Evolutionary conservation across 2,113 vertebrate species (phyloP), one percentile per base, ranked within the genome.

Genomic region (Crotalus horridus): DNA sequence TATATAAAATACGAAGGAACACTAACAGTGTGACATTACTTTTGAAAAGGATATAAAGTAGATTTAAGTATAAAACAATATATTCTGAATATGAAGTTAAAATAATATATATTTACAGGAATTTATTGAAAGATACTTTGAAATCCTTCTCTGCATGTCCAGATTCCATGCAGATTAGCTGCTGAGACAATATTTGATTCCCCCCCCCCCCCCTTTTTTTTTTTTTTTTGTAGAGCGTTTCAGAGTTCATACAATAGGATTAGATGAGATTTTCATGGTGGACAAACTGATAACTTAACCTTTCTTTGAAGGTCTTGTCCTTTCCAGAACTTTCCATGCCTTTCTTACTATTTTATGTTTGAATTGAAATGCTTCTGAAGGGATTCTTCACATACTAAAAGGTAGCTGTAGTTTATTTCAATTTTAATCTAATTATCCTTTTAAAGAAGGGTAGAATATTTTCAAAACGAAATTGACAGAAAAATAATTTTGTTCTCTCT

Each of bases 41-140:
- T 54, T 54, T 56, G 23, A 54, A 85, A 43, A 85, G 29, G 33
- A 55, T 85, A 69, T 92, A 98, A 96, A 96, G 94, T 96, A 93
- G 93, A 92, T 97, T 94, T 95, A 93, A 90, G 96, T 98, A 97
- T 98, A 98, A 98, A 98, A 95, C 97, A 98, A 97, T 98, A 97
- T 97, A 97, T 98, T 96, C 97, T 98, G 98, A 98, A 97, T 96
- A 97, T 97, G 95, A 97, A 98, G 97, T 98, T 99, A 98, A 96
- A 96, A 97, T 97, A 97, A 97, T 95, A 96, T 98, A 97, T 97
- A 98, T 97, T 98, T 98, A 98, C 98, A 97, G 96, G 95, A 93
- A 90, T 39, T 39, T 98, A 98, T 96, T 98, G 97, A 97, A 97
- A 97, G 96, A 97, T 94, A 95, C 95, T 96, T 85, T 90, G 95